These are phyloP conservation scores for Platyrinchus mystaceus DNA, from an alignment of 2,797 vertebrate species.

Conservation along the genomic window DNA sequence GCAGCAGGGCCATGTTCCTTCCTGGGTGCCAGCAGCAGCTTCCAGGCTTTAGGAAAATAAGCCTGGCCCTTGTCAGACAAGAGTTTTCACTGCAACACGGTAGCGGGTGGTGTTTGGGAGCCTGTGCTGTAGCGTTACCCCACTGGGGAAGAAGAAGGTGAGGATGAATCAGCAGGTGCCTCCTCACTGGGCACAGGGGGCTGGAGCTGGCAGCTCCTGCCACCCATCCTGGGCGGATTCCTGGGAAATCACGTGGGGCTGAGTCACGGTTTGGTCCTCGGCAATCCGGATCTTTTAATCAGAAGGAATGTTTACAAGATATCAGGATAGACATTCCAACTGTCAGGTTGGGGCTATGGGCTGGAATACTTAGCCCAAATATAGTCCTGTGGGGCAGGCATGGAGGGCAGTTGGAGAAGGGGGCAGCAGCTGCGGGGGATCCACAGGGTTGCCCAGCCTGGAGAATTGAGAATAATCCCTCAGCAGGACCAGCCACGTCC, in stretches of 20 bases:
- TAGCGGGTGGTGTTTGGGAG: not conserved
- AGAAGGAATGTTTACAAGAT: not conserved
- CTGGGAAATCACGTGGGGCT: not conserved
- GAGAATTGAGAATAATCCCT: not conserved
- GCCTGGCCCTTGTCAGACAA: not conserved
- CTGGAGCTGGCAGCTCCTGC: not conserved
- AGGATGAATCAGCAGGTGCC: conserved; percentile 42
- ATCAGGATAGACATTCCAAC: not conserved
- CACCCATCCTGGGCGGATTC: not conserved
- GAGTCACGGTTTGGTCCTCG: not conserved
- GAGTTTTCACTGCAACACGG: not conserved
- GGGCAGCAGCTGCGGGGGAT: not conserved
- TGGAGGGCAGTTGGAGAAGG: not conserved
- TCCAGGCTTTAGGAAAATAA: conserved; percentile 9
- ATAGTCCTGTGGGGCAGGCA: not conserved
- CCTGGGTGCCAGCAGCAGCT: not conserved
- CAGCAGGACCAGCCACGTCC: not conserved
- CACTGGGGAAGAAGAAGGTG: conserved; percentile 7
- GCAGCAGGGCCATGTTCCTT: not conserved
- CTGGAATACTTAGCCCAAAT: conserved; percentile 9
- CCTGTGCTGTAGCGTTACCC: not conserved
- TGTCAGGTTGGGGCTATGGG: not conserved
- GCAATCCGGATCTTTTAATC: conserved; percentile 3
- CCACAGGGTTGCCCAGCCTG: accelerated
- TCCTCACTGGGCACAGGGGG: accelerated